Conservation (phyloP, 2,888 invertebrate genomes). For the Megastigmus dorsalis region DNA sequence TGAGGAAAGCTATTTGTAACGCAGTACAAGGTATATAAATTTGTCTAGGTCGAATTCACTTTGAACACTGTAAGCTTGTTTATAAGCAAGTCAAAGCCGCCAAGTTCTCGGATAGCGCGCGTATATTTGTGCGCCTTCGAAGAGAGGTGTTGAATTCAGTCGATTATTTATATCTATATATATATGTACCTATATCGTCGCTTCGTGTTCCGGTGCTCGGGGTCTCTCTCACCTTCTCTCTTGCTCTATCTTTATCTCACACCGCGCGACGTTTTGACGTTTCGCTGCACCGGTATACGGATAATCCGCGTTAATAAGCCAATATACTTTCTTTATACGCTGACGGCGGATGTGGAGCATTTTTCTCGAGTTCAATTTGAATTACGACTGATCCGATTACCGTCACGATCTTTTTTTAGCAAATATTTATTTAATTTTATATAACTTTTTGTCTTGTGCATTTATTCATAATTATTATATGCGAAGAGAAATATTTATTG, state of each 20-base stretch:
- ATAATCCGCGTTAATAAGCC: constrained; percentile 30
- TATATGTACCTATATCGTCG: no score
- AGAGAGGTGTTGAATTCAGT: no score
- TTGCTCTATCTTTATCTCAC: not conserved
- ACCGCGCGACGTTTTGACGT: constrained; percentile 8
- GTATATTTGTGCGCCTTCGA: no score
- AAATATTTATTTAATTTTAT: no score
- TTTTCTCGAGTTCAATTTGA: constrained; percentile 25
- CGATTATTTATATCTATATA: no score
- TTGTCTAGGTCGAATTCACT: not conserved
- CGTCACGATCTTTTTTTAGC: not conserved
- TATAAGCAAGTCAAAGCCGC: not conserved
- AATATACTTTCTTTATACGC: constrained; percentile 1
- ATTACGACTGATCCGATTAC: constrained; percentile 1
- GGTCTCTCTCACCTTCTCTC: not conserved
- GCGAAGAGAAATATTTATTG: no score
- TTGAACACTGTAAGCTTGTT: not conserved
- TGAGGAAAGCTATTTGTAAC: no score
- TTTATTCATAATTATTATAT: no score
- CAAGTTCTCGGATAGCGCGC: constrained; percentile 13
- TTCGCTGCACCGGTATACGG: not conserved
- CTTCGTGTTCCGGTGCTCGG: no score
- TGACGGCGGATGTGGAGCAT: no score
- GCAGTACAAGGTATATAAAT: not conserved
- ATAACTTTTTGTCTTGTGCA: no score